A percentile compares a stretch with the other conserved stretches of the same genome.
Conservation (phyloP, 1,140 invertebrate genomes). For the Drosophila malerkotliana region DNA sequence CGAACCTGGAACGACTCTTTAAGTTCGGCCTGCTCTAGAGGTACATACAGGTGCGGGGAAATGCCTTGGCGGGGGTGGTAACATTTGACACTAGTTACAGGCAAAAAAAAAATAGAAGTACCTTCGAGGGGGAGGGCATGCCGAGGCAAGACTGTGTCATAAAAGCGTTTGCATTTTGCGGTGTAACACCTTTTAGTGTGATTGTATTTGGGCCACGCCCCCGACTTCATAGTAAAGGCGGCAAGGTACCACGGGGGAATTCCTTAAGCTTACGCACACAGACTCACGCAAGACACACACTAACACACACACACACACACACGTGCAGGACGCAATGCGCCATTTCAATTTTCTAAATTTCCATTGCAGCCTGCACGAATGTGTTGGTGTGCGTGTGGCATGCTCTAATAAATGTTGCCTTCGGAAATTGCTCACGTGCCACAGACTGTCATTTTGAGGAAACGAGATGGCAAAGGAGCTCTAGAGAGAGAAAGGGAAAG, state of each 20-base stretch:
- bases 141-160: conserved; percentile 44
- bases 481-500: not conserved
- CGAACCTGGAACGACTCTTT: conserved; percentile 45
- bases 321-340: conserved; percentile 50
- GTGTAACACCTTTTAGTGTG: conserved; percentile 72
- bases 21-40: conserved; percentile 31
- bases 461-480: too few species aligned
- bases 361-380: conserved; percentile 25
- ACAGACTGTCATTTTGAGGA: not conserved
- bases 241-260: conserved; percentile 31
- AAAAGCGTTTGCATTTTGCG: conserved; percentile 63
- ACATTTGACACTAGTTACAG: conserved; percentile 52
- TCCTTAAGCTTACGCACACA: conserved; percentile 16
- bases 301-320: conserved; percentile 10
- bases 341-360: conserved; percentile 67
- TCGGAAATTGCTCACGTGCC: conserved; percentile 51
- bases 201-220: conserved; percentile 56
- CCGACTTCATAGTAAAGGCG: conserved; percentile 8
- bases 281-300: conserved; percentile 1
- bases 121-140: not conserved
- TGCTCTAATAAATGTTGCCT: conserved; percentile 52
- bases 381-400: conserved; percentile 21
- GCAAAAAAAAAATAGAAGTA: conserved; percentile 40
- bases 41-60: conserved; percentile 10
- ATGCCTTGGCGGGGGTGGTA: not conserved